These are phyloP conservation scores for Lasioglossum figueresi DNA, from an alignment of 2,888 invertebrate genomes.

Conservation along the genomic window DNA sequence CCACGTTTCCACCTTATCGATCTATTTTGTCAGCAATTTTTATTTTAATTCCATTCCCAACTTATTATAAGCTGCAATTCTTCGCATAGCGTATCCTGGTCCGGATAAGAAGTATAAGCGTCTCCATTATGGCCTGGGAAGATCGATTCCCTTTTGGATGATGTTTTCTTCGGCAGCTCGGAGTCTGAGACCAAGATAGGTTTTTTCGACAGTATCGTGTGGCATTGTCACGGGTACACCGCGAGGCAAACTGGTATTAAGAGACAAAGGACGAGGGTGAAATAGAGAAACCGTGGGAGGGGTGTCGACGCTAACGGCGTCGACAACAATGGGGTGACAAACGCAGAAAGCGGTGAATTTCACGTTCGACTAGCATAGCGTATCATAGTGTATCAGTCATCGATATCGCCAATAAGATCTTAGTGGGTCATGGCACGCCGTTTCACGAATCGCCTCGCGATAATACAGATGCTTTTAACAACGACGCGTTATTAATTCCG, in stretches of 20 bases:
- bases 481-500: slow-evolving; percentile 2
- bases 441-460: slow-evolving; percentile 3
- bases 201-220: slow-evolving; percentile 6
- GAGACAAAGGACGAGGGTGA: slow-evolving; percentile 14
- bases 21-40: too few relatives aligned
- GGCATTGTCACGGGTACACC: neutral
- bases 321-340: slow-evolving; percentile 51
- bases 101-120: neutral
- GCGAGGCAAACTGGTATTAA: slow-evolving; percentile 15
- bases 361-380: neutral
- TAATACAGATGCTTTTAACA: neutral
- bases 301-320: slow-evolving; percentile 30
- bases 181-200: neutral
- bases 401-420: slow-evolving; percentile 41
- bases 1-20: too few relatives aligned
- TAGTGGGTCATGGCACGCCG: slow-evolving; percentile 22
- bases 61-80: neutral
- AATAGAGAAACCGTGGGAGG: neutral
- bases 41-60: neutral
- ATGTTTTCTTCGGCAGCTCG: neutral
- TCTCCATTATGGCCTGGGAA: neutral
- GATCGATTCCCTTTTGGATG: neutral
- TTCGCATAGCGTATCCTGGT: neutral
- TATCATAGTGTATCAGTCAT: slow-evolving; percentile 35
- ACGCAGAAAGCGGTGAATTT: slow-evolving; percentile 23